Evolutionary conservation across 2,888 invertebrate genomes (phyloP).

Genomic region (Zeuzera pyrina): DNA sequence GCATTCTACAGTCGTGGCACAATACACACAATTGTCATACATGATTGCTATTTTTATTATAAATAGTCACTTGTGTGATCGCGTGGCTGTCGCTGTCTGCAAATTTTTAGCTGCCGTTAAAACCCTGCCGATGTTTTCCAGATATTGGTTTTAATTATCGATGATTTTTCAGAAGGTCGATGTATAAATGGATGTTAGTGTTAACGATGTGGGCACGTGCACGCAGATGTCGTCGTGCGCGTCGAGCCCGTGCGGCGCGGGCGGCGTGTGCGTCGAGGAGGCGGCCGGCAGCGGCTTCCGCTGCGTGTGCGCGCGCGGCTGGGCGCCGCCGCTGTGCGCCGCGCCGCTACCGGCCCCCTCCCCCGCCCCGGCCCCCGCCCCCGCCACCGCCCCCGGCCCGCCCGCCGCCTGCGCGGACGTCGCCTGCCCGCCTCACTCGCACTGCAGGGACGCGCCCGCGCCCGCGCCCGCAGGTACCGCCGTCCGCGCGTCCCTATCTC

Average conservation of each 20-base stretch:
- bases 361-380: constrained; percentile 52
- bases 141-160: no score
- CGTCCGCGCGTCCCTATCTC: neutral
- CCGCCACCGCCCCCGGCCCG: constrained; percentile 44
- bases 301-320: constrained; percentile 81
- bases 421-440: constrained; percentile 76
- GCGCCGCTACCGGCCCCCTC: constrained; percentile 56
- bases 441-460: constrained; percentile 72
- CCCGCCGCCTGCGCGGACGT: constrained; percentile 56
- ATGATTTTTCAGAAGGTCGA: no score
- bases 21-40: no score
- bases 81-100: no score
- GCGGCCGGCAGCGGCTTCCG: constrained; percentile 59
- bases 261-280: constrained; percentile 80
- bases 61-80: no score
- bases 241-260: constrained; percentile 81
- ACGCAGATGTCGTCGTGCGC: constrained; percentile 76
- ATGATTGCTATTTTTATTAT: no score
- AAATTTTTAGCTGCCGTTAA: no score
- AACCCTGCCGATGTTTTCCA: no score
- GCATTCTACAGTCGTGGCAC: no score
- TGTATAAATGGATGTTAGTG: no score
- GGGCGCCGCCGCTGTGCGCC: constrained; percentile 50
- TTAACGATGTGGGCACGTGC: no score
- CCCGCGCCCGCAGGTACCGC: constrained; percentile 1